Percentiles rank a stretch among this genome's conserved stretches.
phyloP scores from a whole-genome alignment of 2,888 invertebrate species.

The Campoletis raptor region DNA sequence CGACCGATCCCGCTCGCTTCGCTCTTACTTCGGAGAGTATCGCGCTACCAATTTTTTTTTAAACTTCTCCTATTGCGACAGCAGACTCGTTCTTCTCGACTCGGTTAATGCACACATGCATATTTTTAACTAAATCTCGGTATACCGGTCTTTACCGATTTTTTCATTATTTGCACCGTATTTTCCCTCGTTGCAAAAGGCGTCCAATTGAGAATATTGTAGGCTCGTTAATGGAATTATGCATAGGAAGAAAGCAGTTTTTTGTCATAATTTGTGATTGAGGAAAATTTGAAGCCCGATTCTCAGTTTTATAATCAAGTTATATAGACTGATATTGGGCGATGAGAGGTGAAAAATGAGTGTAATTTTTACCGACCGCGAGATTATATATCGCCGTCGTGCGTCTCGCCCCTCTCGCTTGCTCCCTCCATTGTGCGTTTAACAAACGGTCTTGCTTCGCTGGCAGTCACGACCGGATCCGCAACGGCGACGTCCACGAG shows the following conservation, averaged over 20 bases:
- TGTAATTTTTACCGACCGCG: background rate
- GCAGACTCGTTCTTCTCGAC: conserved; percentile 25
- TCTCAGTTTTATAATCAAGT: background rate
- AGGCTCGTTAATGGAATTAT: too few relatives aligned
- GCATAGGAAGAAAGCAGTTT: too few relatives aligned
- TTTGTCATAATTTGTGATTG: too few relatives aligned
- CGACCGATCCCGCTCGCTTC: background rate
- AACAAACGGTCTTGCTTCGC: conserved; percentile 48
- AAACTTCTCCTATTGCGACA: conserved; percentile 6
- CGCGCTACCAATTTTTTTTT: background rate
- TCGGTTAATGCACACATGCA: conserved; percentile 24
- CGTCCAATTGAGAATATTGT: too few relatives aligned
- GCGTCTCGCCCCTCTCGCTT: background rate
- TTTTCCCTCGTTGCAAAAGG: too few relatives aligned
- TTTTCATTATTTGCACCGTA: background rate
- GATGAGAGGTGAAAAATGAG: too few relatives aligned
- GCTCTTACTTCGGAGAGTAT: background rate
- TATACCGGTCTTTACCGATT: background rate
- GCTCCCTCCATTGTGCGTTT: conserved; percentile 28
- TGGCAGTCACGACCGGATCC: conserved; percentile 65
- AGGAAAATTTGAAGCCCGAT: background rate
- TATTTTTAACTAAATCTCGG: background rate
- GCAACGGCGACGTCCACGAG: conserved; percentile 60
- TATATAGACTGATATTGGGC: too few relatives aligned
- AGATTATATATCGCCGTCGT: background rate